A percentile compares a stretch with the other conserved stretches of the same genome.
These are phyloP conservation scores for Channa striata DNA, from an alignment of 2,797 vertebrate genomes.

Conservation along the genomic window DNA sequence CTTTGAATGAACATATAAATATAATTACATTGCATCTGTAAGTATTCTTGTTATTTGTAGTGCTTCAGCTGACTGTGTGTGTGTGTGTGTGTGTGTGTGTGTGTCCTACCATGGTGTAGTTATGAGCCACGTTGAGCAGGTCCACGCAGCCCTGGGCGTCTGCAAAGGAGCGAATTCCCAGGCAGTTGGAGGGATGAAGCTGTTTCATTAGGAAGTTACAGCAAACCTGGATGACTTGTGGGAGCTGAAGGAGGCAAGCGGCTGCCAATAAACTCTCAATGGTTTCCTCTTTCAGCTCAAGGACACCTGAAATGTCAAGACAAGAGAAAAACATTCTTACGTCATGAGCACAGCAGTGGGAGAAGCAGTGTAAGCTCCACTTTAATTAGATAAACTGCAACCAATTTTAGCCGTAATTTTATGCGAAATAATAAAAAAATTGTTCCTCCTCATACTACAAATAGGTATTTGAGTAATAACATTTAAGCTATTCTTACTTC, in stretches of 20 bases:
- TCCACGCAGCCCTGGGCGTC: conserved; percentile 96
- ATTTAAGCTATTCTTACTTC: background rate
- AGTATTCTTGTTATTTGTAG: conserved; percentile 4
- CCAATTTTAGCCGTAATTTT: background rate
- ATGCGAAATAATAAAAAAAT: background rate
- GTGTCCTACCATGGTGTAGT: conserved; percentile 94
- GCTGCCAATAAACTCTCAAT: conserved; percentile 97
- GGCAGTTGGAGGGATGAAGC: conserved; percentile 97
- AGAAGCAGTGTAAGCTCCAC: conserved; percentile 19
- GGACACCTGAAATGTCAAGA: conserved; percentile 86
- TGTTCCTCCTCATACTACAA: background rate
- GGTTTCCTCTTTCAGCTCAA: conserved; percentile 96
- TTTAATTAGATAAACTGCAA: conserved; percentile 26
- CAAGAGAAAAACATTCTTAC: conserved; percentile 36
- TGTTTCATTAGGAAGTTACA: conserved; percentile 98
- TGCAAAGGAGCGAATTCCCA: conserved; percentile 97
- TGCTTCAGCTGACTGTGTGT: too few relatives aligned
- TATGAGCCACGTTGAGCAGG: conserved; percentile 94
- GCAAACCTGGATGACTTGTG: conserved; percentile 97
- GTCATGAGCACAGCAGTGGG: conserved; percentile 7
- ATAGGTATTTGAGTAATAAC: background rate
- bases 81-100: conserved; percentile 23
- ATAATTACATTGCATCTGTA: conserved; percentile 23
- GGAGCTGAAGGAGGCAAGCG: conserved; percentile 97
- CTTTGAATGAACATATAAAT: conserved; percentile 5